Conservation (phyloP, 2,797 vertebrate species). For the Arremon aurantiirostris region DNA sequence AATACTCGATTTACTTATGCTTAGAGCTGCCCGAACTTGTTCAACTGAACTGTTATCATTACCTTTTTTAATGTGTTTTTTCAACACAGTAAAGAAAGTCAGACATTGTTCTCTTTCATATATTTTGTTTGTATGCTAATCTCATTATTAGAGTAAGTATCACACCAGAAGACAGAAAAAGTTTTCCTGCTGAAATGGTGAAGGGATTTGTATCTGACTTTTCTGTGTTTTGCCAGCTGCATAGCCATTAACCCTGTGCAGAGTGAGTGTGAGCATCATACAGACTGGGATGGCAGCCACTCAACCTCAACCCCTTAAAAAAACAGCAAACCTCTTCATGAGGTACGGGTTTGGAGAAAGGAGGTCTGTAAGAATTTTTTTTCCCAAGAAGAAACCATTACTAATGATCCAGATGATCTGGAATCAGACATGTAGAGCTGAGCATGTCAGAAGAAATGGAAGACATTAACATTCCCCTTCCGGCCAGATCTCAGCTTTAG, state of each 20-base stretch:
- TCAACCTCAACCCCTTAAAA: not conserved
- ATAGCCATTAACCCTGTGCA: not conserved
- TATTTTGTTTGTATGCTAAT: not conserved
- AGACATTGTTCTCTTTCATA: not conserved
- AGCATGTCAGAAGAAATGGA: not conserved
- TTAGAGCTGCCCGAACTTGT: not conserved
- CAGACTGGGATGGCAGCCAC: not conserved
- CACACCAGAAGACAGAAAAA: not conserved
- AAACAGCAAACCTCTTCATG: not conserved
- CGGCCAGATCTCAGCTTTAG: not conserved
- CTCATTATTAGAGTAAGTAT: not conserved
- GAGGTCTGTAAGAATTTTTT: not conserved
- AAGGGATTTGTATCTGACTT: not conserved
- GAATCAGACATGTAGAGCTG: not conserved
- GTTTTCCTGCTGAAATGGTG: not conserved
- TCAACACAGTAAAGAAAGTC: not conserved
- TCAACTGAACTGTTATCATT: not conserved
- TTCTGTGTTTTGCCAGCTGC: not conserved
- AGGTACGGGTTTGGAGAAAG: not conserved
- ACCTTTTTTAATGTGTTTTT: not conserved
- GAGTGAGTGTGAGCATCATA: fast-evolving
- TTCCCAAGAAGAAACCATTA: not conserved
- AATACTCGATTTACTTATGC: not conserved
- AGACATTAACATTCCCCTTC: not conserved
- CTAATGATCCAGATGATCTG: not conserved